phyloP scores from a whole-genome alignment of 1,140 invertebrate genomes.

The Micrasema minimum region DNA sequence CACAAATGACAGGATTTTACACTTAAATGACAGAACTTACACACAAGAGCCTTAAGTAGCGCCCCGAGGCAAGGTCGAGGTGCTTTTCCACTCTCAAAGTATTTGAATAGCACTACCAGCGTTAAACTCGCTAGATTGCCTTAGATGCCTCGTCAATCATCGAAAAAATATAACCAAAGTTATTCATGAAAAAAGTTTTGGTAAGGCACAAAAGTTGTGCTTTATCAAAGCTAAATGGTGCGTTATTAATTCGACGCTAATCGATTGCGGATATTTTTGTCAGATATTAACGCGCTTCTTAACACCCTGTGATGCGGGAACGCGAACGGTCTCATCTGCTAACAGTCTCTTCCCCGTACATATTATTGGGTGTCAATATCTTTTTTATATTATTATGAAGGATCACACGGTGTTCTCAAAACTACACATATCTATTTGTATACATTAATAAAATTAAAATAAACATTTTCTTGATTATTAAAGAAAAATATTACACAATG shows the following conservation, averaged over 20 bases:
- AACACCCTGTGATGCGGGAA: slow-evolving; percentile 15
- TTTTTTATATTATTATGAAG: too few relatives aligned
- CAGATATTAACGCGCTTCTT: slow-evolving; percentile 30
- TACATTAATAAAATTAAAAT: too few relatives aligned
- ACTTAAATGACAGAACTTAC: too few relatives aligned
- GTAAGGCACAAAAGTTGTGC: slow-evolving; percentile 34
- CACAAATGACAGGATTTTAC: too few relatives aligned
- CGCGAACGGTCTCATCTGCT: slow-evolving; percentile 28
- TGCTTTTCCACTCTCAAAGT: neutral
- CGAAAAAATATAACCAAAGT: slow-evolving; percentile 39
- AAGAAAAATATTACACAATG: too few relatives aligned
- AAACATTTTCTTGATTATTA: too few relatives aligned
- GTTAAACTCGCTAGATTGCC: slow-evolving; percentile 16
- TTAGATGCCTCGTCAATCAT: slow-evolving; percentile 35
- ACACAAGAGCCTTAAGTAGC: too few relatives aligned
- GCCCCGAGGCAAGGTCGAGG: too few relatives aligned
- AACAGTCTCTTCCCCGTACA: too few relatives aligned
- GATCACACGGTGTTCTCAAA: too few relatives aligned
- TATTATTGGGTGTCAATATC: too few relatives aligned
- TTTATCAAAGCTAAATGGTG: slow-evolving; percentile 36
- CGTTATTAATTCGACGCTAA: slow-evolving; percentile 34
- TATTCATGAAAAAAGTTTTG: slow-evolving; percentile 43
- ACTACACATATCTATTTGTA: too few relatives aligned
- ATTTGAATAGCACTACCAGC: slow-evolving; percentile 28
- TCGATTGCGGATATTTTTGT: slow-evolving; percentile 42